Percentiles rank a stretch among this genome's conserved stretches.
Evolutionary conservation across 2,797 vertebrate species (phyloP).

Genomic region (Odontamblyopus lacepedii): DNA sequence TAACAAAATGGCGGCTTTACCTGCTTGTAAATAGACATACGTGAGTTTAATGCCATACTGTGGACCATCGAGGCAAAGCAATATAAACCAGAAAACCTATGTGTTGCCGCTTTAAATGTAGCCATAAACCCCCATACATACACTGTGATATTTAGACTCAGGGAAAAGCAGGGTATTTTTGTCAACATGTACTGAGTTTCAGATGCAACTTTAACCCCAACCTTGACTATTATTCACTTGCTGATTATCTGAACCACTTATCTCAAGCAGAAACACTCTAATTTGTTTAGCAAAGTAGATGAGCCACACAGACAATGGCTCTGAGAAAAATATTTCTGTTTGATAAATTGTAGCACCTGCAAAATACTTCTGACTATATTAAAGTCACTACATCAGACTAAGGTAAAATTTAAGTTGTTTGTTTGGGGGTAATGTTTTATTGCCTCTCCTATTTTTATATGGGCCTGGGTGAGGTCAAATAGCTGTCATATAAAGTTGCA

Average conservation of each 20-base stretch:
- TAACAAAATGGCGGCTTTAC: too few relatives aligned
- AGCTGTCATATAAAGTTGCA: neutral
- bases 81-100: too few relatives aligned
- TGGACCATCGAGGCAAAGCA: too few relatives aligned
- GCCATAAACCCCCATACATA: too few relatives aligned
- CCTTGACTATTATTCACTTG: neutral
- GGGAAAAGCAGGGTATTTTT: neutral
- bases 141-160: too few relatives aligned
- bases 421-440: constrained; percentile 1
- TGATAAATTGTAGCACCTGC: neutral
- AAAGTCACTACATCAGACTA: too few relatives aligned
- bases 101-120: too few relatives aligned
- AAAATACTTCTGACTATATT: neutral
- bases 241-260: neutral
- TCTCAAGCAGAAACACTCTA: constrained; percentile 4
- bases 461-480: constrained; percentile 16
- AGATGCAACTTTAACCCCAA: neutral
- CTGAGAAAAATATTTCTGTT: neutral
- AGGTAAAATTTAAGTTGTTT: neutral
- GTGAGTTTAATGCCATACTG: too few relatives aligned
- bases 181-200: neutral
- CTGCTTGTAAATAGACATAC: too few relatives aligned
- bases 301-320: neutral
- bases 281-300: constrained; percentile 8
- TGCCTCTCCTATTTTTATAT: neutral